Evolutionary conservation across 2,797 vertebrate species (phyloP).

Genomic region (Notoglanidium macrostoma): DNA sequence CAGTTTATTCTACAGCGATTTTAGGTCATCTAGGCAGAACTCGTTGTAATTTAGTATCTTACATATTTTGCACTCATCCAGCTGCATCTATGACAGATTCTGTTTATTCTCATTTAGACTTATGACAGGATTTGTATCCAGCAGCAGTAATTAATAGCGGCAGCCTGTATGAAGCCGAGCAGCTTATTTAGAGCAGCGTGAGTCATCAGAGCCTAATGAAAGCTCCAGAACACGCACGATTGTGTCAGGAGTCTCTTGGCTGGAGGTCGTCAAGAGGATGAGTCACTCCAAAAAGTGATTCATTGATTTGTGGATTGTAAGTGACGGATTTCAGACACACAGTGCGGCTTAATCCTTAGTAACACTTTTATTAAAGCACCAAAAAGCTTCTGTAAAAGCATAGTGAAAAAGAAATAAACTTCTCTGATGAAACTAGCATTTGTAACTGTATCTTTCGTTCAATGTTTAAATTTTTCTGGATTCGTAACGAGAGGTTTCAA

Average conservation of each 20-base stretch:
- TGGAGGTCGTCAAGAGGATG: background rate
- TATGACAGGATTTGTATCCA: background rate
- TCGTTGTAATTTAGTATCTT: background rate
- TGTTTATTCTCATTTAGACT: background rate
- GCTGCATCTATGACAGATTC: background rate
- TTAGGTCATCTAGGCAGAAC: background rate
- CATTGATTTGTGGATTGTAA: background rate
- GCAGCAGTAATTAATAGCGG: background rate
- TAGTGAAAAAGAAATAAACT: background rate
- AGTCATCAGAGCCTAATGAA: conserved; percentile 2
- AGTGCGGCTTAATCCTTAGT: background rate
- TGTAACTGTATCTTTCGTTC: background rate
- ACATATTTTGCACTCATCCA: background rate
- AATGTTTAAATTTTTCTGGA: background rate
- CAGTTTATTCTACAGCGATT: background rate
- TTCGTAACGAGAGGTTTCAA: background rate
- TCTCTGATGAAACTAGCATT: background rate
- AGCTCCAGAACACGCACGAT: background rate
- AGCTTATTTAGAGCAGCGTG: background rate
- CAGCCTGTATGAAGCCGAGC: background rate
- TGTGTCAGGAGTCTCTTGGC: background rate
- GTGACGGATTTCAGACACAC: background rate
- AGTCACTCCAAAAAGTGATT: background rate
- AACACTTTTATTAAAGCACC: background rate
- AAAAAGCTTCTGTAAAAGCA: background rate